These are phyloP conservation scores for Ormia ochracea DNA, from an alignment of 2,888 invertebrate genomes.

Conservation along the genomic window DNA sequence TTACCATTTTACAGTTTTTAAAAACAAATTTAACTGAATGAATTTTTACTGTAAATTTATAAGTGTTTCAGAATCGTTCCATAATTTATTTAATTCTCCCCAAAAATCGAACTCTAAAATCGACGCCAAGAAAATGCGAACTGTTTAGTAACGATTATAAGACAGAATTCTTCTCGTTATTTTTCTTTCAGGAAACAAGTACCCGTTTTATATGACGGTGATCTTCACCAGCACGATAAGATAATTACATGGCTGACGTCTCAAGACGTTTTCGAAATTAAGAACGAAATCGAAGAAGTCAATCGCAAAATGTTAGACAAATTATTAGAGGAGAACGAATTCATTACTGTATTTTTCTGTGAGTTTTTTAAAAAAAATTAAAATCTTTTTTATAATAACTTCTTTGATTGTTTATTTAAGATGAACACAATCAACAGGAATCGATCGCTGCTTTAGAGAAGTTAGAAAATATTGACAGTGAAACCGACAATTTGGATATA, in stretches of 20 bases:
- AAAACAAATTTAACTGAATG: too few relatives aligned
- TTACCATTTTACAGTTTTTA: too few relatives aligned
- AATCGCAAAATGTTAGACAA: slow-evolving; percentile 98
- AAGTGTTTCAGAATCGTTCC: too few relatives aligned
- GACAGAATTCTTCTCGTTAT: too few relatives aligned
- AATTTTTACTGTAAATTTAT: too few relatives aligned
- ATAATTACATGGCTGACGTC: slow-evolving; percentile 93
- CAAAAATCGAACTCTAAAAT: too few relatives aligned
- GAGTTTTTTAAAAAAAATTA: slow-evolving; percentile 76
- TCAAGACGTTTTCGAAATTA: slow-evolving; percentile 95
- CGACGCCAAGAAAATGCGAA: too few relatives aligned
- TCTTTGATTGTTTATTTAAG: slow-evolving; percentile 76
- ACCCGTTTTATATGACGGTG: slow-evolving; percentile 93
- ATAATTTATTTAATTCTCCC: too few relatives aligned
- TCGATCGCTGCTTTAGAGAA: slow-evolving; percentile 90
- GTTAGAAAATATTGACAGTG: slow-evolving; percentile 95
- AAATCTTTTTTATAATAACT: background rate
- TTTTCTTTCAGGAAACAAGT: slow-evolving; percentile 80
- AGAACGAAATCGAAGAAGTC: slow-evolving; percentile 97
- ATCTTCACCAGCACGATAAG: slow-evolving; percentile 89
- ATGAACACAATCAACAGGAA: slow-evolving; percentile 87
- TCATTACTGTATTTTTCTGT: slow-evolving; percentile 97
- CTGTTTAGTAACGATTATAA: too few relatives aligned
- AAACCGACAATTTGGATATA: slow-evolving; percentile 94
- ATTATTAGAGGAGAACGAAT: slow-evolving; percentile 94